These are phyloP conservation scores for Alligator sinensis DNA, from an alignment of 2,113 vertebrate species.

Conservation along the genomic window DNA sequence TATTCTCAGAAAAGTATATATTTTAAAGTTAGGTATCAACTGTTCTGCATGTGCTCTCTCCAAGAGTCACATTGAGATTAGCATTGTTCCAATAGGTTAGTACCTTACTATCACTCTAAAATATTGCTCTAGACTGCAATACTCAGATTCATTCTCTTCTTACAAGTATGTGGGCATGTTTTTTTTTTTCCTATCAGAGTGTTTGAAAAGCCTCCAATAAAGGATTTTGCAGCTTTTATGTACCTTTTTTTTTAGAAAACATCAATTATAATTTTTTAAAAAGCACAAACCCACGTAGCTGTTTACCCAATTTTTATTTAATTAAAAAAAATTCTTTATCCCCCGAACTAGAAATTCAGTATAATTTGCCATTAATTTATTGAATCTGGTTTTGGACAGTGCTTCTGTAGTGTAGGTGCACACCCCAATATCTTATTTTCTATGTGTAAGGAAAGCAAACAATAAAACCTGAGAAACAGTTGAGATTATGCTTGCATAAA, in stretches of 20 bases:
- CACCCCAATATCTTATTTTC: constrained; percentile 81
- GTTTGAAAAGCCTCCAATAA: constrained; percentile 75
- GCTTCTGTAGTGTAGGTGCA: constrained; percentile 86
- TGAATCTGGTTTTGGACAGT: constrained; percentile 84
- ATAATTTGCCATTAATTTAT: constrained; percentile 84
- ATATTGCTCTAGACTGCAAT: constrained; percentile 67
- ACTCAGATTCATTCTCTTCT: constrained; percentile 27
- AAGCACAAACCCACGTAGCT: constrained; percentile 86
- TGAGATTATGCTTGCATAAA: constrained; percentile 84
- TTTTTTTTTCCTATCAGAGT: constrained; percentile 68
- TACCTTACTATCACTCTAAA: constrained; percentile 43
- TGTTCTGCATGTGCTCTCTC: constrained; percentile 68
- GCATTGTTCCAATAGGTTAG: constrained; percentile 56
- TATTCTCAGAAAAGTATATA: constrained; percentile 33
- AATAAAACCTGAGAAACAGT: constrained; percentile 65
- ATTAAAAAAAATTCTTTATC: constrained; percentile 78
- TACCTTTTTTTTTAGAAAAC: constrained; percentile 60
- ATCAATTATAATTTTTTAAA: constrained; percentile 76
- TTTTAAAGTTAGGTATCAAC: constrained; percentile 40
- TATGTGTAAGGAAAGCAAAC: constrained; percentile 78
- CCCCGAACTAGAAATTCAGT: constrained; percentile 79
- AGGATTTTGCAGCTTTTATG: constrained; percentile 81
- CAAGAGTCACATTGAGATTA: constrained; percentile 65
- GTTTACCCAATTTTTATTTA: constrained; percentile 79
- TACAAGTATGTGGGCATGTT: constrained; percentile 30